Base-by-base conservation (phyloP, 2,888 invertebrate species). In the Polylopha cassiicola region DNA sequence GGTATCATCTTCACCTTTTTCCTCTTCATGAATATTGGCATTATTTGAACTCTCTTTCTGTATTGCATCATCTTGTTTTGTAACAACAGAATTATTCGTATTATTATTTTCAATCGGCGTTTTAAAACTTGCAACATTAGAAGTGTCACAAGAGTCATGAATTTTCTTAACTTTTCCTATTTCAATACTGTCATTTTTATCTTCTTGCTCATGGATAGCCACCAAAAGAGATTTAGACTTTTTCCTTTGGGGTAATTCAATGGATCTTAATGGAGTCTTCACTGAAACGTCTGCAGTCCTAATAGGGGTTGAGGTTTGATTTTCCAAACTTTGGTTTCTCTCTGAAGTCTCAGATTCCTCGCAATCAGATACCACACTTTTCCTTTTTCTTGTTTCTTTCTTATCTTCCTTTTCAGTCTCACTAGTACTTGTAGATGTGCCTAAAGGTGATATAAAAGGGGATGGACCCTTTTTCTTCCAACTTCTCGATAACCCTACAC, bases 401-500 rank as follows among this genome's bases (percentile, higher is more conserved):
- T 55, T 62, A 1, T 60, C 61, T 30, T 53, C 43, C 37, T 48
- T 60, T 2, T 39, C 27, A 32, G 62, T 64, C 2, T 33, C 33
- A 44, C 20, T 56, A 10, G 52, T 50, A 28, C 24, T 44, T 2
- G 63, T 15, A 14, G 23, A 28, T 2, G 42, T 15, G 8, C 31
- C 37, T 15, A 79, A 32, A 15, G 84, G 84, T n/a, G 84, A 81
- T 32, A 78, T 56, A 48, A 84, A 82, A 1, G 82, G 82, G 4
- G 80, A 79, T 17, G 65, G 48, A 1, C 74, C 70, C 42, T 55
- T 61, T 52, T 73, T 78, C 46, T 56, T 74, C 74, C 77, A 80
- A 41, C 76, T 81, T 9, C 86, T 74, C 2, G 87, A 87, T 16
- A 88, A 65, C 5, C 88, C 88, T 18, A 88, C 61, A 56, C 87